Base-by-base conservation (phyloP, 2,113 vertebrate species). In the Solea solea region DNA sequence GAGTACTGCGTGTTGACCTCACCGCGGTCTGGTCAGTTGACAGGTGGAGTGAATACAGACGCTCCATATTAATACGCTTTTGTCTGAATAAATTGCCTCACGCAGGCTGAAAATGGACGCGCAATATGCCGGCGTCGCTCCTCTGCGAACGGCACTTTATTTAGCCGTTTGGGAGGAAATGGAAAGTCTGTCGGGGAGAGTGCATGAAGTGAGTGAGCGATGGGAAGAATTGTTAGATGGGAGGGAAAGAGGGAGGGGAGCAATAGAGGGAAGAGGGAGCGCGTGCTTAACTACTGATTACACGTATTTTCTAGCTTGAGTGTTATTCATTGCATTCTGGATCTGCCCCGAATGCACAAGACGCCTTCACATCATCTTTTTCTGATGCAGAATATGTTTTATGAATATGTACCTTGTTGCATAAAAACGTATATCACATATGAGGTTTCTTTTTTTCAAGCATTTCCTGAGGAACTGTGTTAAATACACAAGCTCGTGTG, bases 81-180 rank as follows among this genome's bases (percentile, higher is more conserved):
- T 51, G 79, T 74, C 64, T 39, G 72, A 74, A 66, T 76, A 78
- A 86, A 88, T 65, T 64, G 61, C 76, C 21, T 21, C 65, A 28
- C 56, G 72, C 58, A 53, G 81, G 44, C 68, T 59, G 68, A 39
- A 72, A 77, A 83, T 71, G 42, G 40, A 80, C 61, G 84, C 44
- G 76, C 7, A 25, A 48, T 58, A 70, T 59, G 45, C 28, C 1
- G 44, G 54, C 42, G 61, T 65, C 27, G 7, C 72, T 64, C 70
- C 34, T 62, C 64, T 54, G 51, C 81, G 70, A 84, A 72, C 46
- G 68, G 64, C 63, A 52, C 74, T 87, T 59, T 88, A 83, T 87
- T 86, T 82, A 81, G 86, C 77, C 81, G 71, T 83, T 84, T 80
- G 72, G 72, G 64, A 49, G 68, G 70, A 74, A 88, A 80, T 82